These are phyloP conservation scores for Nesoenas mayeri DNA, from an alignment of 2,113 vertebrate genomes.

Conservation along the genomic window DNA sequence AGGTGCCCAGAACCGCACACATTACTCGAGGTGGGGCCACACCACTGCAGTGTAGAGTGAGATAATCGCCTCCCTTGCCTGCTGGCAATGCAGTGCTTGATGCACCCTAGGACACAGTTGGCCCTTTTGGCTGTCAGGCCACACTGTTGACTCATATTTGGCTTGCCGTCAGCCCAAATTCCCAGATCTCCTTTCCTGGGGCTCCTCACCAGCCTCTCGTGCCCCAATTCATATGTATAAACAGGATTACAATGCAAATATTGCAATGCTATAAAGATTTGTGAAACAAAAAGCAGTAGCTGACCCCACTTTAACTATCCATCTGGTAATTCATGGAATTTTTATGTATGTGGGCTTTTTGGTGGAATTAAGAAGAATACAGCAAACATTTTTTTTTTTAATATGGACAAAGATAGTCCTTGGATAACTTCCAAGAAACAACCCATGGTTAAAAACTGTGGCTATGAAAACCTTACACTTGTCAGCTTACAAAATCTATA, in stretches of 20 bases:
- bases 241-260: neutral
- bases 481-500: neutral
- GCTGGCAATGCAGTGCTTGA: neutral
- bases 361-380: neutral
- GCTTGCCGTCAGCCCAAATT: neutral
- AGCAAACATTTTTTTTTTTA: neutral
- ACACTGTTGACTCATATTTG: neutral
- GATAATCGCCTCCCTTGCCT: neutral
- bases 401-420: neutral
- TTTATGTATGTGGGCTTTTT: neutral
- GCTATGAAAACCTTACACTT: neutral
- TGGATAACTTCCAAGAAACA: constrained; percentile 22
- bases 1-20: neutral
- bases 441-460: neutral
- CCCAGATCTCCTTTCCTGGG: neutral
- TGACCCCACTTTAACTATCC: neutral
- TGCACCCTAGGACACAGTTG: neutral
- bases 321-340: neutral
- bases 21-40: neutral
- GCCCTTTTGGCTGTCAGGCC: neutral
- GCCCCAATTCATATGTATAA: neutral
- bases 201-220: neutral
- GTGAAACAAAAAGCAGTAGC: constrained; percentile 32
- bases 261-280: neutral
- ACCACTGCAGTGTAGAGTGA: neutral